Percentiles rank a stretch among this genome's conserved stretches.
Evolutionary conservation across 2,113 vertebrate genomes (phyloP).

Genomic region (Crotophaga sulcirostris): DNA sequence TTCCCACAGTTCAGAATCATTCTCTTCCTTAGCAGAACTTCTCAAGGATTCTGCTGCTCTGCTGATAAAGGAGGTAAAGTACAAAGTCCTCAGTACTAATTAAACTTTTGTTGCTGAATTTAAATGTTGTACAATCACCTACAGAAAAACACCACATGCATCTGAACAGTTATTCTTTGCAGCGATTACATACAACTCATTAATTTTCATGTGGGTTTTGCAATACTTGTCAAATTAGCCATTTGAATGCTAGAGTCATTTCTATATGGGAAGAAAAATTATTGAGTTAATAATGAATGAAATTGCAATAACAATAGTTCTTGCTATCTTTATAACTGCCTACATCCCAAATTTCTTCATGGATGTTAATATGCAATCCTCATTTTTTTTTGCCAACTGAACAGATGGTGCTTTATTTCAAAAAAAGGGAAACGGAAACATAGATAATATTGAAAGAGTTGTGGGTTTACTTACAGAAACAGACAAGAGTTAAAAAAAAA

Average conservation of each 20-base stretch:
- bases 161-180: not conserved
- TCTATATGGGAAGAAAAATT: not conserved
- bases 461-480: not conserved
- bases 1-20: not conserved
- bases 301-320: not conserved
- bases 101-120: not conserved
- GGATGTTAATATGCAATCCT: not conserved
- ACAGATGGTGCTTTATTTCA: not conserved
- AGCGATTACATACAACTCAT: not conserved
- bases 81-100: not conserved
- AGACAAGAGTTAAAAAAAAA: not conserved
- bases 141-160: not conserved
- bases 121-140: not conserved
- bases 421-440: not conserved
- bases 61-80: not conserved
- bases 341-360: not conserved
- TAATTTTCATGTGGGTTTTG: conserved; percentile 10
- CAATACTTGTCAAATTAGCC: conserved; percentile 22
- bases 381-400: not conserved
- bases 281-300: conserved; percentile 14
- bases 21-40: not conserved
- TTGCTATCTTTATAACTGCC: conserved; percentile 1
- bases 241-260: conserved; percentile 3
- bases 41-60: not conserved
- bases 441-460: not conserved